These are phyloP conservation scores for Pagrus major DNA, from an alignment of 2,113 vertebrate genomes.

Conservation along the genomic window DNA sequence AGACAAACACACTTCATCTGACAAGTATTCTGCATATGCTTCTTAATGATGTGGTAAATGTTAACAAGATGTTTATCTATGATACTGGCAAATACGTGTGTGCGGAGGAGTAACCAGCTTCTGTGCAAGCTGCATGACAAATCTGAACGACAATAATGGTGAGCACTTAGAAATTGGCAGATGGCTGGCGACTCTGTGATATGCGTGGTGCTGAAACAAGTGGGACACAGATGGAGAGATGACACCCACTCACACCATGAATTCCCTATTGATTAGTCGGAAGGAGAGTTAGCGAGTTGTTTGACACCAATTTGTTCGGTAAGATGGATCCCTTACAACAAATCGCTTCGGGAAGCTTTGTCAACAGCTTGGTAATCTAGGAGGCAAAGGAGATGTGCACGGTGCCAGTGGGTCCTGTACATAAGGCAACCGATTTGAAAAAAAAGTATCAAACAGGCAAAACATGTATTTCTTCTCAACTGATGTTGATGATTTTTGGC, in stretches of 20 bases:
- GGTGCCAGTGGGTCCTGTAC: background rate
- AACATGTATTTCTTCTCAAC: slow-evolving; percentile 2
- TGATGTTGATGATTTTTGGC: background rate
- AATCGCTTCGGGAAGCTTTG: slow-evolving; percentile 42
- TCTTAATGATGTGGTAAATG: slow-evolving; percentile 46
- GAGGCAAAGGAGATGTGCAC: slow-evolving; percentile 28
- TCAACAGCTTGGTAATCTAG: slow-evolving; percentile 44
- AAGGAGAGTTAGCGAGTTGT: slow-evolving; percentile 57
- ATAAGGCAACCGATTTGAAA: slow-evolving; percentile 24
- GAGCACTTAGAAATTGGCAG: slow-evolving; percentile 55
- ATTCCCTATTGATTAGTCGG: slow-evolving; percentile 69
- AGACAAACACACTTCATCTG: slow-evolving; percentile 7
- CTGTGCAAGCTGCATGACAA: slow-evolving; percentile 55
- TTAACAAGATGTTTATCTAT: slow-evolving; percentile 65
- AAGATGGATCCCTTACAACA: slow-evolving; percentile 58
- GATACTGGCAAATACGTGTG: slow-evolving; percentile 40
- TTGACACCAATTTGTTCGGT: slow-evolving; percentile 66
- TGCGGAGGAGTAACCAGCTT: slow-evolving; percentile 60
- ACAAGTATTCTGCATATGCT: slow-evolving; percentile 34
- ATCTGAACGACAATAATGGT: slow-evolving; percentile 49
- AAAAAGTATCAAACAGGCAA: slow-evolving; percentile 9
- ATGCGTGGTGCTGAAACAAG: slow-evolving; percentile 56
- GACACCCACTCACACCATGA: slow-evolving; percentile 68
- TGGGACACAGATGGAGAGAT: slow-evolving; percentile 70
- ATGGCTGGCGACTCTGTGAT: slow-evolving; percentile 60